These are phyloP conservation scores for Barnardius zonarius DNA, from an alignment of 2,113 vertebrate genomes.

Conservation along the genomic window DNA sequence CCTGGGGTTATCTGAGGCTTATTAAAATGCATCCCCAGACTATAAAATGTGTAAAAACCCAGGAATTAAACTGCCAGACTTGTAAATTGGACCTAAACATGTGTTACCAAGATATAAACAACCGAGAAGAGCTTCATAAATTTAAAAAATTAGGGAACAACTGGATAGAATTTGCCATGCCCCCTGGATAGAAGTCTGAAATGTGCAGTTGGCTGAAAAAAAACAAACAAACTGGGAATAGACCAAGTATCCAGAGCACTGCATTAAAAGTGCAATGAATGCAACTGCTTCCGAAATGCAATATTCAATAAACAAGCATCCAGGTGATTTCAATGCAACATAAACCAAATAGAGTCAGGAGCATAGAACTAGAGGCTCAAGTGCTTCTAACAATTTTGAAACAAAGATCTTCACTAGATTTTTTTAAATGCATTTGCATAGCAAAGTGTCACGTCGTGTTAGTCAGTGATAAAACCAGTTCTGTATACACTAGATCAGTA, in stretches of 20 bases:
- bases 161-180: neutral
- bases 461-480: neutral
- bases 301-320: neutral
- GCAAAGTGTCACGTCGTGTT: neutral
- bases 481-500: neutral
- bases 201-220: neutral
- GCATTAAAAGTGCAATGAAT: neutral
- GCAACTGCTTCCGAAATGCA: neutral
- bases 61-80: neutral
- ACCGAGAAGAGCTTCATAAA: neutral
- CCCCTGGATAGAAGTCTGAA: neutral
- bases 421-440: neutral
- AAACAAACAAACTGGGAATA: neutral
- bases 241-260: rapidly evolving
- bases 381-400: neutral
- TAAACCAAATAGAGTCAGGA: neutral
- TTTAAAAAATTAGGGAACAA: neutral
- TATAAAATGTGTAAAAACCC: neutral
- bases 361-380: neutral
- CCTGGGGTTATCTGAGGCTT: neutral
- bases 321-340: neutral
- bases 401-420: neutral
- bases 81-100: neutral
- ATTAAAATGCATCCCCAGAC: neutral
- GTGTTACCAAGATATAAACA: neutral